phyloP scores from a whole-genome alignment of 2,888 invertebrate genomes.

The Pandemis cinnamomeana region DNA sequence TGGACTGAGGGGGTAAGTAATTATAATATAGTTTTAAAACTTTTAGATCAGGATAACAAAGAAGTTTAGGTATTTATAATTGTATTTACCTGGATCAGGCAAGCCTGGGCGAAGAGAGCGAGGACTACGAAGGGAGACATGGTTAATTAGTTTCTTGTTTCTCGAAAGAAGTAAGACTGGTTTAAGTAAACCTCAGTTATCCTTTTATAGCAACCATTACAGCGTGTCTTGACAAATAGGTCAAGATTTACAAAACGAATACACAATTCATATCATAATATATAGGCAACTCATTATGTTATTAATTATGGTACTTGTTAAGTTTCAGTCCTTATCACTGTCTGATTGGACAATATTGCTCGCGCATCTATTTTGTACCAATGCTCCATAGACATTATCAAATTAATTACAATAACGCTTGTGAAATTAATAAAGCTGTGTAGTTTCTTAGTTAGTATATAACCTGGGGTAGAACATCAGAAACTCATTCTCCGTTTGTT shows the following conservation, averaged over 20 bases:
- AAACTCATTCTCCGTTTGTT: slow-evolving; percentile 2
- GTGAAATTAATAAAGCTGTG: neutral
- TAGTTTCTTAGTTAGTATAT: slow-evolving; percentile 3
- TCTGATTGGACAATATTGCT: neutral
- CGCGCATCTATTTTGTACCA: neutral
- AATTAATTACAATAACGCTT: neutral
- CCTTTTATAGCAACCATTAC: slow-evolving; percentile 2
- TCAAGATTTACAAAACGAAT: neutral
- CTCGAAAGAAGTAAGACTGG: slow-evolving; percentile 10
- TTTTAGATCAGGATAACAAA: too few species aligned
- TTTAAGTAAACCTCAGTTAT: neutral
- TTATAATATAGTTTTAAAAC: too few species aligned
- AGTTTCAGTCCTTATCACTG: neutral
- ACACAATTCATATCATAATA: neutral
- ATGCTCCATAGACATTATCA: neutral
- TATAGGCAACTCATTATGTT: neutral
- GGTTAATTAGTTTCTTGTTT: neutral
- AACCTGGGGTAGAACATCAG: neutral
- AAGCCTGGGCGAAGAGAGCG: slow-evolving; percentile 22
- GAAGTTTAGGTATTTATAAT: neutral
- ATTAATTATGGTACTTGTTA: neutral
- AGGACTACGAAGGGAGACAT: slow-evolving; percentile 29
- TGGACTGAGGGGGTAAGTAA: too few species aligned
- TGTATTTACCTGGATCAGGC: slow-evolving; percentile 30
- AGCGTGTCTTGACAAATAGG: neutral